Conservation (phyloP, 2,113 vertebrate species). For the Oriolus oriolus region DNA sequence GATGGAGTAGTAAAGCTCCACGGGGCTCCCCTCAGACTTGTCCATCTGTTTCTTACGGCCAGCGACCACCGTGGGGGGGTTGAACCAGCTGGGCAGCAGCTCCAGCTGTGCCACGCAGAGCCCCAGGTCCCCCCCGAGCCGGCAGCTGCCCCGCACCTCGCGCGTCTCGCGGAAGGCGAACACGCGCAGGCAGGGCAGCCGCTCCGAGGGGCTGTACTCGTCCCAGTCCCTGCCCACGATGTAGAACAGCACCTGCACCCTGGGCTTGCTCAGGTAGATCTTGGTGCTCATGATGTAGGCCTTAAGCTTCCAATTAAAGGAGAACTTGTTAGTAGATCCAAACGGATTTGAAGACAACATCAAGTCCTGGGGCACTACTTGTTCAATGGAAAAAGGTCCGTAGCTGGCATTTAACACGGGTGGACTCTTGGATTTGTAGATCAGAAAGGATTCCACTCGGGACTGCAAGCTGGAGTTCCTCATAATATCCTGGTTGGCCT, state of each 20-base stretch:
- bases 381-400: slow-evolving; percentile 75
- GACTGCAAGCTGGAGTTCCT: slow-evolving; percentile 89
- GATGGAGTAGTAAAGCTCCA: slow-evolving; percentile 87
- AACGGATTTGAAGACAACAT: slow-evolving; percentile 76
- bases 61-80: slow-evolving; percentile 70
- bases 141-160: slow-evolving; percentile 85
- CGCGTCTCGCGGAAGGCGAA: slow-evolving; percentile 91
- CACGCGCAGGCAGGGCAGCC: slow-evolving; percentile 87
- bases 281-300: slow-evolving; percentile 79
- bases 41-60: slow-evolving; percentile 74
- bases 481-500: slow-evolving; percentile 92
- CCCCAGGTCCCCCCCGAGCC: slow-evolving; percentile 80
- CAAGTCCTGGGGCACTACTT: slow-evolving; percentile 77
- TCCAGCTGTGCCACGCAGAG: slow-evolving; percentile 88
- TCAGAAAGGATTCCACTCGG: slow-evolving; percentile 85
- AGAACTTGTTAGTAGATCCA: slow-evolving; percentile 67
- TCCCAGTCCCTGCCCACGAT: slow-evolving; percentile 90
- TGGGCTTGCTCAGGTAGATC: slow-evolving; percentile 81
- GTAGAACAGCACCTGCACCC: slow-evolving; percentile 89
- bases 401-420: slow-evolving; percentile 83
- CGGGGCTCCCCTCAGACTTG: slow-evolving; percentile 74
- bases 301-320: slow-evolving; percentile 84
- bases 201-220: slow-evolving; percentile 73
- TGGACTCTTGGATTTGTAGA: slow-evolving; percentile 77
- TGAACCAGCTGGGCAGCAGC: slow-evolving; percentile 85